Percentiles rank a stretch among this genome's conserved stretches.
These are phyloP conservation scores for Sebastes miniatus DNA, from an alignment of 2,797 vertebrate genomes.

Conservation along the genomic window DNA sequence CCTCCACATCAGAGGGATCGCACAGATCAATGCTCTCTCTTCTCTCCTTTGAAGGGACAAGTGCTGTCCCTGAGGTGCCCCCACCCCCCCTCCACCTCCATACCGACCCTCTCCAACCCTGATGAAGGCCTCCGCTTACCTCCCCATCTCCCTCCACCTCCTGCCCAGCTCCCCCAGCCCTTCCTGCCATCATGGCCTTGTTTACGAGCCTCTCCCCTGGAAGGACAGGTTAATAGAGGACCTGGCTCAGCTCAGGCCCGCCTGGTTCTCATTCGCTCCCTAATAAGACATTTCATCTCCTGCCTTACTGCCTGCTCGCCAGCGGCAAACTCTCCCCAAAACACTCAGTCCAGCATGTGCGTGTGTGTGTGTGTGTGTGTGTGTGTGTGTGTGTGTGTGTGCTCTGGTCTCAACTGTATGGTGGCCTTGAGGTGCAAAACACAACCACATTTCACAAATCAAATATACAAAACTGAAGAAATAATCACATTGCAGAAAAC, in stretches of 20 bases:
- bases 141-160: slow-evolving; percentile 40
- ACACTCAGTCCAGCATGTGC: slow-evolving; percentile 5
- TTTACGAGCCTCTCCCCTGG: slow-evolving; percentile 72
- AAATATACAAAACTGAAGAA: background rate
- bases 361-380: background rate
- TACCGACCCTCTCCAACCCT: slow-evolving; percentile 26
- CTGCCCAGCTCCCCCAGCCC: slow-evolving; percentile 13
- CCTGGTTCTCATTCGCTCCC: slow-evolving; percentile 76
- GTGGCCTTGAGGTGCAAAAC: slow-evolving; percentile 23
- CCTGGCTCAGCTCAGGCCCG: slow-evolving; percentile 67
- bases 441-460: background rate
- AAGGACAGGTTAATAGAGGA: slow-evolving; percentile 76
- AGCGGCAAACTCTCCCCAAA: slow-evolving; percentile 33
- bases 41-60: slow-evolving; percentile 68
- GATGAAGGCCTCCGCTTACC: slow-evolving; percentile 42
- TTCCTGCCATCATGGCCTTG: slow-evolving; percentile 67
- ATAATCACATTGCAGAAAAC: background rate
- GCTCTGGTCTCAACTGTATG: background rate
- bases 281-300: slow-evolving; percentile 79
- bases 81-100: background rate
- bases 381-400: no score
- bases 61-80: slow-evolving; percentile 27
- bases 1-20: slow-evolving; percentile 65
- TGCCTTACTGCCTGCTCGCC: slow-evolving; percentile 58
- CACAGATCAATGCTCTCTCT: slow-evolving; percentile 64